Conservation (phyloP, 2,888 invertebrate genomes). For the Noctua janthe region DNA sequence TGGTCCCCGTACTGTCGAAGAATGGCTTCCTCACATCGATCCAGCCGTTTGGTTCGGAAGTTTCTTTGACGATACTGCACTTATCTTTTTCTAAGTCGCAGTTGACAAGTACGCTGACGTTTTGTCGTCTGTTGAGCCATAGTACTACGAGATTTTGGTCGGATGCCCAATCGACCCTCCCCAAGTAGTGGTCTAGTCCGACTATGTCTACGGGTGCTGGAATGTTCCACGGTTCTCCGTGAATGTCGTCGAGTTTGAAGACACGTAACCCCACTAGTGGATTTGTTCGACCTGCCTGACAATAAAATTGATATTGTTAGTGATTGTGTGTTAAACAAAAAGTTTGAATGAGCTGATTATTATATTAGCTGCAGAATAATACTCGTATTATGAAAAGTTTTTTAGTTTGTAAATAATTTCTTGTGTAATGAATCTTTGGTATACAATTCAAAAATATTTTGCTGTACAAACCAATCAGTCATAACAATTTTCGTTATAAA, state of each 20-base stretch:
- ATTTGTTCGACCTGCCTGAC: constrained; percentile 93
- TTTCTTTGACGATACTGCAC: constrained; percentile 83
- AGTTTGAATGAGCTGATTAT: no score
- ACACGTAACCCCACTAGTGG: constrained; percentile 93
- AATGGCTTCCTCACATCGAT: constrained; percentile 91
- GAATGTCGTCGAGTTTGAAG: constrained; percentile 84
- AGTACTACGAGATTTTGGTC: constrained; percentile 92
- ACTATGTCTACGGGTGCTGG: constrained; percentile 90
- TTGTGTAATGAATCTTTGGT: not conserved
- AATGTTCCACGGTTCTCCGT: constrained; percentile 80
- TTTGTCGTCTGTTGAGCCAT: constrained; percentile 97
- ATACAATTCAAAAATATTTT: not conserved
- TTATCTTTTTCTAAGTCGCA: constrained; percentile 88
- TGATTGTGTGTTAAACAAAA: not conserved
- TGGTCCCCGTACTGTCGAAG: constrained; percentile 85
- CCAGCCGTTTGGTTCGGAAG: constrained; percentile 93
- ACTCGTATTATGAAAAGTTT: not conserved
- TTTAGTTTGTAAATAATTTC: not conserved
- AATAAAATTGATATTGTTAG: constrained; percentile 63
- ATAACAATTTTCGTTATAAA: not conserved
- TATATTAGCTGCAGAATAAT: not conserved
- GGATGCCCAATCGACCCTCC: constrained; percentile 94
- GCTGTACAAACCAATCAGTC: no score
- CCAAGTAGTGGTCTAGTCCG: constrained; percentile 92
- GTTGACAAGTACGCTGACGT: constrained; percentile 90